These are phyloP conservation scores for Pygoscelis antarcticus DNA, from an alignment of 2,113 vertebrate genomes.

Conservation along the genomic window DNA sequence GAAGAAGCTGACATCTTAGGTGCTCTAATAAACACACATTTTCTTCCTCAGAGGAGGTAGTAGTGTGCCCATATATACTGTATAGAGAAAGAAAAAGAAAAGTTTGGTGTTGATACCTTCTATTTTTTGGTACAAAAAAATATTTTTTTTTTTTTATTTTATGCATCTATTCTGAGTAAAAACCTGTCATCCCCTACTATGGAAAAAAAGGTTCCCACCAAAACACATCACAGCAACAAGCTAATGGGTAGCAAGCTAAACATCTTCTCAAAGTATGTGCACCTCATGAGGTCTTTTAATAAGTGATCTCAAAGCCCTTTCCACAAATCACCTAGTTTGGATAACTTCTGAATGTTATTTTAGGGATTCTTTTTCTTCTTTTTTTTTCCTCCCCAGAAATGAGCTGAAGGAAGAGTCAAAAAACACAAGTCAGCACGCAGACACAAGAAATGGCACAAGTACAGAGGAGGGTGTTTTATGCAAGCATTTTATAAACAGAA, in stretches of 20 bases:
- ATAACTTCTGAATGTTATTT: background rate
- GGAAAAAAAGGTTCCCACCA: background rate
- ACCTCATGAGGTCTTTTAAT: background rate
- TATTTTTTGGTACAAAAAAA: background rate
- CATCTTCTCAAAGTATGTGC: background rate
- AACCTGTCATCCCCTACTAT: fast-evolving
- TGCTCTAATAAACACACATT: background rate
- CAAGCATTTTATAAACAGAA: background rate
- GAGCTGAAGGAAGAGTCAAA: background rate
- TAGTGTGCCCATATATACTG: background rate
- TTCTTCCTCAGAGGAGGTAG: background rate
- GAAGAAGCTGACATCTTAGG: background rate
- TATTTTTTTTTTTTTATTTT: background rate
- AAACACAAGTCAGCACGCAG: background rate
- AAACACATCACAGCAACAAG: background rate
- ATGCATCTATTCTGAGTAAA: background rate
- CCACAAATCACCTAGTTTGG: background rate
- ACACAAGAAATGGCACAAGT: background rate
- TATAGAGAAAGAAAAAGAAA: background rate
- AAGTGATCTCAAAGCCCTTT: background rate
- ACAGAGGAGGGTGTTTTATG: background rate
- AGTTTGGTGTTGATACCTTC: background rate
- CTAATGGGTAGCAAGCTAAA: background rate
- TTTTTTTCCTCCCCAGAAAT: background rate
- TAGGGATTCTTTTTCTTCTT: background rate